Base-by-base conservation (phyloP, 2,888 invertebrate species). In the Lepidocyrtinus sp. region DNA sequence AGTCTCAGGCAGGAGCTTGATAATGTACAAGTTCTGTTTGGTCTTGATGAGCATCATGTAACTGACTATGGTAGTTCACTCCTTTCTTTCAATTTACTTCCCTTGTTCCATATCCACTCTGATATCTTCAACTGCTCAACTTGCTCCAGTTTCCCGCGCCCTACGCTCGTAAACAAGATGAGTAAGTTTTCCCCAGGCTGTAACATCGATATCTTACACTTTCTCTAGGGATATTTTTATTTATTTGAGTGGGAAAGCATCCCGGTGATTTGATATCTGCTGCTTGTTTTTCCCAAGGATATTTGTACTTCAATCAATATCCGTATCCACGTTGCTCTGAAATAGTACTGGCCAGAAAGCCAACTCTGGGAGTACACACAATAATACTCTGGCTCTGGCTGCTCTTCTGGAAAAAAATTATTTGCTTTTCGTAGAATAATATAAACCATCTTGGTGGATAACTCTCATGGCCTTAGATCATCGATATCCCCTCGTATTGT, bases 251-350 rank as follows among this genome's bases (percentile, higher is more conserved):
- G 15, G 50, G 50, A 50, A 50, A 50, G 50, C n/a, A 50, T 50
- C 50, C 50, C n/a, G 15, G 50, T 50, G 50, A 50, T 50, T 50
- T 50, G 50, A 50, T 50, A 50, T 50, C 50, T 50, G 17, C 15
- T 50, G 12, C 2, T 50, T 50, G 12, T 12, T 50, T 50, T 50
- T 50, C 50, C 50, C 50, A 50, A 50, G 50, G 50, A 50, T 50
- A 50, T 50, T 50, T 50, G 50, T 50, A 50, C 50, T 50, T 50
- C 50, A 50, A 50, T 50, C 50, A 50, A 50, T 50, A 50, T 50
- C 50, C 17, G 17, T 50, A 50, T 5, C n/a, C n/a, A n/a, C n/a
- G n/a, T n/a, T n/a, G n/a, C n/a, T n/a, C n/a, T n/a, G n/a, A 50
- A 50, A 50, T 36, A 36, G 36, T 5, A 17, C 50, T 17, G n/a